Evolutionary conservation across 1,140 invertebrate species (phyloP).

Genomic region (Paralvinella palmiformis): DNA sequence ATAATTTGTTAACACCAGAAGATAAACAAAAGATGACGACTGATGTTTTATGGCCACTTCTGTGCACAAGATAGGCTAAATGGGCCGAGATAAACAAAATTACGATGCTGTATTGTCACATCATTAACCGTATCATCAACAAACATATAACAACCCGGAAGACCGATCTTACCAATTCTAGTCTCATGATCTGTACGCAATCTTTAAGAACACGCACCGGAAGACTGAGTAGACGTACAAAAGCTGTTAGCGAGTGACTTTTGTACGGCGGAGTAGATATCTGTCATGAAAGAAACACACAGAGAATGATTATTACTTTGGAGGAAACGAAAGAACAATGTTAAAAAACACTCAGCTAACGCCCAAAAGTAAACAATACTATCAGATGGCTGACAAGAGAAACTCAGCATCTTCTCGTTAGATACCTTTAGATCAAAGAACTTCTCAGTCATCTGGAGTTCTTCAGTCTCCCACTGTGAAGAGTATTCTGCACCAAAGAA

Average conservation of each 20-base stretch:
- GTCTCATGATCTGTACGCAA: conserved; percentile 80
- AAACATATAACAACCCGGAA: neutral
- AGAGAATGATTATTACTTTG: neutral
- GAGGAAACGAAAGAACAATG: neutral
- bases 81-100: neutral
- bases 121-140: neutral
- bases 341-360: neutral
- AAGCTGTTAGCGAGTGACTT: conserved; percentile 76
- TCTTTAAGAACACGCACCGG: conserved; percentile 81
- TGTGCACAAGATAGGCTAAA: neutral
- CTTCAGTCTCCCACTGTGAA: conserved; percentile 79
- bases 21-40: neutral
- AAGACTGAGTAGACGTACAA: conserved; percentile 72
- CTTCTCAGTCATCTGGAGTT: conserved; percentile 79
- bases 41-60: neutral
- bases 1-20: conserved; percentile 25
- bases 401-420: neutral
- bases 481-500: conserved; percentile 59
- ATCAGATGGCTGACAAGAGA: neutral
- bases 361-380: neutral
- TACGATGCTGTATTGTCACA: neutral
- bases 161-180: conserved; percentile 60
- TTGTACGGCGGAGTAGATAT: conserved; percentile 73
- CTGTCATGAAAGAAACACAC: conserved; percentile 25
- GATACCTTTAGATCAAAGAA: conserved; percentile 82